A percentile compares a stretch with the other conserved stretches of the same genome.
These are phyloP conservation scores for Machimus rusticus DNA, from an alignment of 2,888 invertebrate genomes.

Conservation along the genomic window DNA sequence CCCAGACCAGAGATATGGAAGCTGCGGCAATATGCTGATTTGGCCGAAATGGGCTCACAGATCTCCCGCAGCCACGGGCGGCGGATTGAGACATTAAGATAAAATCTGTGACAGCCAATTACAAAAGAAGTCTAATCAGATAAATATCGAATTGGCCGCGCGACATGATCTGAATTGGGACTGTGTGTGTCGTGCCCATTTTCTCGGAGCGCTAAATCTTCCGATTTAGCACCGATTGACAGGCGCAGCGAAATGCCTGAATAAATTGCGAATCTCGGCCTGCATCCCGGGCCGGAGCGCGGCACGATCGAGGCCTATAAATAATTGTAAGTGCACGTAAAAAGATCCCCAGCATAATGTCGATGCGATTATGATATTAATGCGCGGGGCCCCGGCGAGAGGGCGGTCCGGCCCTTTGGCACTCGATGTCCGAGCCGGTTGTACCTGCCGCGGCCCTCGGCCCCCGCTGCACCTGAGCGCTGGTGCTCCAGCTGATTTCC, in stretches of 20 bases:
- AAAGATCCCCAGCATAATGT: conserved; percentile 23
- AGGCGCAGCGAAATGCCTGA: background rate
- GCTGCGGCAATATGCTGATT: conserved; percentile 10
- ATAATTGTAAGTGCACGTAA: conserved; percentile 10
- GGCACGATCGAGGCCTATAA: conserved; percentile 20
- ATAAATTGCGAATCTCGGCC: conserved; percentile 16
- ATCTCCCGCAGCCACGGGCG: conserved; percentile 4
- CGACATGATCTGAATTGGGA: conserved; percentile 9
- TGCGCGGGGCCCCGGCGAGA: background rate
- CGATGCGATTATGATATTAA: conserved; percentile 42
- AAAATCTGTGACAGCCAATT: conserved; percentile 27
- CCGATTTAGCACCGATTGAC: conserved; percentile 25
- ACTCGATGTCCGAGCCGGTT: background rate
- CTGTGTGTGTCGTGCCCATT: background rate
- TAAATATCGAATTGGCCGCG: conserved; percentile 14
- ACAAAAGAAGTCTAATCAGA: conserved; percentile 14
- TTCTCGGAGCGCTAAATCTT: conserved; percentile 15
- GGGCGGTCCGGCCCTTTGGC: background rate
- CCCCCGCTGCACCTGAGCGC: conserved; percentile 11
- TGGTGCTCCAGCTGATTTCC: conserved; percentile 22
- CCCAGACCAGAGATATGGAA: background rate
- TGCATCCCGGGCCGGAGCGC: background rate
- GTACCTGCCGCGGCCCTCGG: background rate
- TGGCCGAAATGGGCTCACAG: background rate
- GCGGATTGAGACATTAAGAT: conserved; percentile 21